Evolutionary conservation across 2,888 invertebrate genomes (phyloP), one percentile per base, ranked within the genome.

Genomic region (Hesperia comma): DNA sequence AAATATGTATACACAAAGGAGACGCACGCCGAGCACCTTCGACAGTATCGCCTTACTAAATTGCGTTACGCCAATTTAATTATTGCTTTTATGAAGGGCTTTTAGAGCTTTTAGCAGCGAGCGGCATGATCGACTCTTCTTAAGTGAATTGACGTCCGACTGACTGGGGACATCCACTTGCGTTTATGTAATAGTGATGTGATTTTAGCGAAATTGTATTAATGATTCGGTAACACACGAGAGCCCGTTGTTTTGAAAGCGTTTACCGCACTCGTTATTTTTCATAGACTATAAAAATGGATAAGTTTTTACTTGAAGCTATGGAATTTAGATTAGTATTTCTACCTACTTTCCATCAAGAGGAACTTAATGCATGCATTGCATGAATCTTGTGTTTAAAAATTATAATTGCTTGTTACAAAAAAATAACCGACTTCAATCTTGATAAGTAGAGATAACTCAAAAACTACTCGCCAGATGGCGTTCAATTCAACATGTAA

Each of bases 61-160:
- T 93, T 90, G 88, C 79, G 90, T 93, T 93, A 93, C 85, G 80
- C 78, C 84, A 92, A 93, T 92, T 88, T 90, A 92, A 93, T 93
- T 92, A 93, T 93, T 92, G 93, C 93, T 93, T 93, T 93, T 91
- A 93, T 90, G 90, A 90, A 92, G 88, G 85, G 93, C 93, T 93
- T 93, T 93, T 92, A 93, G 93, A 91, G 93, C 93, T 93, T 93
- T 93, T 92, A 93, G 91, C 85, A 87, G 86, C 82, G 88, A 90
- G 90, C 86, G 90, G 79, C 80, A 84, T 90, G 89, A 92, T 92
- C 92, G 91, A 88, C 87, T 89, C 84, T 81, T 82, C 82, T 78
- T 91, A 90, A 91, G 89, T 92, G 90, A 91, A 90, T 91, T 91
- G 91, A 87, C 88, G 85, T 87, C 85, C 83, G 81, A 78, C 77